phyloP scores from a whole-genome alignment of 2,888 invertebrate genomes.

The Miltochrista miniata region DNA sequence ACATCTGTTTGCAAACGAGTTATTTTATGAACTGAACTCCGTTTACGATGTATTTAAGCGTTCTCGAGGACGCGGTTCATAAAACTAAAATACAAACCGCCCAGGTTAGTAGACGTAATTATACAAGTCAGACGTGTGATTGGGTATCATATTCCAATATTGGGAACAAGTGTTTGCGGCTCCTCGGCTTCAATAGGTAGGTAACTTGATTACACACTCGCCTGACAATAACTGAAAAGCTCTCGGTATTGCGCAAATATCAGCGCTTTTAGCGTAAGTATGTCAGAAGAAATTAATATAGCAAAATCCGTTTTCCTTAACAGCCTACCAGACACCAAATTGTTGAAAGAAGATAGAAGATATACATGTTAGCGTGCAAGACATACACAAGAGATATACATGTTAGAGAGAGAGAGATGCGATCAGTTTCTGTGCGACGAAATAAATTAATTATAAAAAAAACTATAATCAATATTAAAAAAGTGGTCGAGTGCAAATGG shows the following conservation, averaged over 20 bases:
- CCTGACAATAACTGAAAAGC: constrained; percentile 20
- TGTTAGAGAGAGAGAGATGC: too few relatives aligned
- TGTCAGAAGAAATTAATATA: too few relatives aligned
- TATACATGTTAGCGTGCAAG: too few relatives aligned
- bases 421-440: too few relatives aligned
- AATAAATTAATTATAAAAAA: too few relatives aligned
- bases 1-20: constrained; percentile 41
- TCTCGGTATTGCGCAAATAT: background rate
- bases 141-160: constrained; percentile 34
- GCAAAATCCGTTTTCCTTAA: too few relatives aligned
- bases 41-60: constrained; percentile 53
- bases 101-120: constrained; percentile 30
- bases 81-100: constrained; percentile 57
- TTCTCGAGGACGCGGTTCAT: constrained; percentile 38
- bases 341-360: too few relatives aligned
- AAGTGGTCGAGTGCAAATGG: too few relatives aligned
- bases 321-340: too few relatives aligned
- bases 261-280: too few relatives aligned
- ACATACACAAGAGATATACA: too few relatives aligned
- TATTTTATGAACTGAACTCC: constrained; percentile 44
- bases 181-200: constrained; percentile 19
- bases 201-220: constrained; percentile 26
- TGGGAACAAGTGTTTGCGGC: constrained; percentile 17
- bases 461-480: too few relatives aligned
- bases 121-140: constrained; percentile 16